Base-by-base conservation (phyloP, 2,888 invertebrate species). In the Tineola bisselliella region DNA sequence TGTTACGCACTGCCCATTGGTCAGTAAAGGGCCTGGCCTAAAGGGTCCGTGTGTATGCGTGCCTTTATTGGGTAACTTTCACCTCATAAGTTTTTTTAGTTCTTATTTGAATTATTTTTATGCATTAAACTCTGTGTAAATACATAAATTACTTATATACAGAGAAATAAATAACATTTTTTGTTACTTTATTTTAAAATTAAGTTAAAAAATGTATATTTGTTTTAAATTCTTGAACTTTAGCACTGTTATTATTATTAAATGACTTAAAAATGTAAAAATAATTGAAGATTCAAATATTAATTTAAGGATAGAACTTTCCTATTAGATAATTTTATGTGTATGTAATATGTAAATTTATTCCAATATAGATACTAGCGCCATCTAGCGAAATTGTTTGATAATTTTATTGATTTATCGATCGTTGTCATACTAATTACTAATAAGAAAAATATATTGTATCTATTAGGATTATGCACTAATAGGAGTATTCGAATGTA, bases 1-100 rank as follows among this genome's bases (percentile, higher is more conserved):
- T 17, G 4, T 62, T 44, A 61, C 63, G 62, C 59, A 66, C 67
- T 73, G 73, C 69, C 76, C 75, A 81, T 80, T 80, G 81, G 81
- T 77, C 79, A 76, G 13, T 13, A 8, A n/a, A 25, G 54, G 19
- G 25, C 8, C 25, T 10, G 25, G 18, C 54, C 6, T 25, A 4
- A 48, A 13, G 54, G 38, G 10, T 17, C 15, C 52, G 63, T 33
- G 59, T 62, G 56, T 62, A 59, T 62, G 8, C 2, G 10, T 54
- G 4, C 10, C 25, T 18, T 15, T 12, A 5, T 25, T 25, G 25
- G 25, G 25, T 25, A 25, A 25, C 25, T 54, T 54, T 54, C 25
- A 25, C 25, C 12, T 54, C 17, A 25, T 54, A 48, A 48, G 48
- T 48, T 6, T 48, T 8, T 48, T 48, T 48, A 15, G 3, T 2